Percentiles rank a stretch among this genome's conserved stretches.
phyloP scores from a whole-genome alignment of 2,888 invertebrate species.

The Galerucella pusilla region DNA sequence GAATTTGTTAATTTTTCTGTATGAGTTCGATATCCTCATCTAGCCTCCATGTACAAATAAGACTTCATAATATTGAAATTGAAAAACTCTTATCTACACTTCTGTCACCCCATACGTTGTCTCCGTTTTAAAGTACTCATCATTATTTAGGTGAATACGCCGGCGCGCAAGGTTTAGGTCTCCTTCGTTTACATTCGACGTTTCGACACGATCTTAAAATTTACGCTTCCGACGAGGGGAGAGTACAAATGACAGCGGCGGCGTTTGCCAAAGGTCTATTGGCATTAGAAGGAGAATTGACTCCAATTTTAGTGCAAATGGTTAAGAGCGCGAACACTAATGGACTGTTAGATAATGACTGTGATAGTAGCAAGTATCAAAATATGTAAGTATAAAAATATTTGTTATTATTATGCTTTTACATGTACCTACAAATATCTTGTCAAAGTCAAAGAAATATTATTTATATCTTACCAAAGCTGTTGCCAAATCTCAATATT shows the following conservation, averaged over 20 bases:
- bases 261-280: slow-evolving; percentile 98
- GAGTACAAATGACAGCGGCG: slow-evolving; percentile 99
- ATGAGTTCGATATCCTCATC: too few species aligned
- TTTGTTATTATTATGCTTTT: neutral
- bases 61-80: too few species aligned
- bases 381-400: slow-evolving; percentile 78
- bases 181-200: slow-evolving; percentile 95
- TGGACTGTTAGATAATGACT: slow-evolving; percentile 97
- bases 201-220: slow-evolving; percentile 99
- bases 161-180: slow-evolving; percentile 94
- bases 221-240: slow-evolving; percentile 98
- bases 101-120: too few species aligned
- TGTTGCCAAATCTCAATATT: too few species aligned
- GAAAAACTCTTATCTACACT: too few species aligned
- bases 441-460: too few species aligned
- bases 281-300: slow-evolving; percentile 97
- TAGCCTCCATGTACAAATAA: too few species aligned
- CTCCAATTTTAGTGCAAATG: slow-evolving; percentile 99
- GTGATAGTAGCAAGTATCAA: slow-evolving; percentile 95
- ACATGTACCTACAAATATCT: too few species aligned
- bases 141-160: slow-evolving; percentile 78
- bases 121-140: too few species aligned
- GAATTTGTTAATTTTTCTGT: too few species aligned
- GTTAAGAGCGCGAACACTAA: slow-evolving; percentile 99
- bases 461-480: too few species aligned